Conservation (phyloP, 2,797 vertebrate species). For the Acanthurus lineatus region DNA sequence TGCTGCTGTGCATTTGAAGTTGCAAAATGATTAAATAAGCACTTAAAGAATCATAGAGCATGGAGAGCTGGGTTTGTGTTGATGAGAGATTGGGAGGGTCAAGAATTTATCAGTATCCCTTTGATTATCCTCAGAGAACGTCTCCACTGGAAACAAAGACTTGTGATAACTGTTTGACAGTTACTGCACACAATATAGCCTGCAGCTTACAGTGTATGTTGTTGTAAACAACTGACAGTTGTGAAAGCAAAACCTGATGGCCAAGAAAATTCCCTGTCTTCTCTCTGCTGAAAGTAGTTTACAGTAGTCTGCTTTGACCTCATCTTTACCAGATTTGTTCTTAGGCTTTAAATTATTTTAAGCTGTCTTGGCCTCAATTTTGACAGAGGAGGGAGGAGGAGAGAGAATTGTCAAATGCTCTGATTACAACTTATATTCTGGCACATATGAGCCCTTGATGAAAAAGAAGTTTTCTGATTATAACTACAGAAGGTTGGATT, state of each 20-base stretch:
- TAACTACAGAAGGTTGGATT: background rate
- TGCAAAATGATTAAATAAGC: background rate
- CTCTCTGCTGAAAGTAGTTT: background rate
- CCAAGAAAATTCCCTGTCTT: conserved; percentile 10
- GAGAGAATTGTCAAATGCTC: conserved; percentile 11
- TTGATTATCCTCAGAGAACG: background rate
- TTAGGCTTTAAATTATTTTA: conserved; percentile 39
- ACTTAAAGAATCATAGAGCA: background rate
- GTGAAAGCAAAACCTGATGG: conserved; percentile 13
- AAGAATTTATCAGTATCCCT: background rate
- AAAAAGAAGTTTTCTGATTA: conserved; percentile 8
- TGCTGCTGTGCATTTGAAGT: background rate
- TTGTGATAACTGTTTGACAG: background rate
- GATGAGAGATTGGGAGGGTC: conserved; percentile 17
- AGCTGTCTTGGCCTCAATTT: conserved; percentile 47
- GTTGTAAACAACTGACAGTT: background rate
- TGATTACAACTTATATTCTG: conserved; percentile 21
- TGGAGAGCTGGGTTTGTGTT: background rate
- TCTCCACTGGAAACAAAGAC: background rate
- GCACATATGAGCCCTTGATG: background rate
- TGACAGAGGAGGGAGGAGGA: conserved; percentile 16
- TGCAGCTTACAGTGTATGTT: background rate
- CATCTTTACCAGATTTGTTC: conserved; percentile 34
- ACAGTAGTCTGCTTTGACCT: conserved; percentile 5
- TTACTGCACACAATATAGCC: background rate